phyloP scores from a whole-genome alignment of 2,113 vertebrate genomes.

The Misgurnus mizolepis region DNA sequence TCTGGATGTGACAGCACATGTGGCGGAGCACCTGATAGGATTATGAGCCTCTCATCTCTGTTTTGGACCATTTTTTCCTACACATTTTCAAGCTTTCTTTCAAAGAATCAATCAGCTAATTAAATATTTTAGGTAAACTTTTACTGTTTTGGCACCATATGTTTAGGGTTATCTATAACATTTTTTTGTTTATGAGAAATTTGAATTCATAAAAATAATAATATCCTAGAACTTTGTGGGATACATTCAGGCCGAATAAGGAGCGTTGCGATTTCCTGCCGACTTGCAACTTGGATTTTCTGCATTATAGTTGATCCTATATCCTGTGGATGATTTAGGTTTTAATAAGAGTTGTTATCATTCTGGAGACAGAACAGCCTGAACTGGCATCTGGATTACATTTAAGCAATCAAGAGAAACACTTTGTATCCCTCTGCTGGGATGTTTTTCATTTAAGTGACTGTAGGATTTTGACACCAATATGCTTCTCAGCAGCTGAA shows the following conservation, averaged over 20 bases:
- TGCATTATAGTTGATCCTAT: background rate
- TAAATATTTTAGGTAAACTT: background rate
- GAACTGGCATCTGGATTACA: background rate
- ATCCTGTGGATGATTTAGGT: background rate
- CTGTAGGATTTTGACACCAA: background rate
- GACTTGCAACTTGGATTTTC: background rate
- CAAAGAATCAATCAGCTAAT: background rate
- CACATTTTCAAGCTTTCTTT: background rate
- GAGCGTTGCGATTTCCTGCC: background rate
- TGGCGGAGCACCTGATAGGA: slow-evolving; percentile 68
- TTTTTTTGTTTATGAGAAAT: no score
- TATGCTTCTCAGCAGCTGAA: slow-evolving; percentile 17
- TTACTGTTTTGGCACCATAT: background rate
- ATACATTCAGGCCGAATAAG: background rate
- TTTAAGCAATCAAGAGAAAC: background rate
- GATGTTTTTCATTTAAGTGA: background rate
- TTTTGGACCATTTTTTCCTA: background rate
- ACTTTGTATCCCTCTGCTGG: background rate
- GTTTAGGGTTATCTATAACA: no score
- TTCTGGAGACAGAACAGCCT: background rate
- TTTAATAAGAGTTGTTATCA: background rate
- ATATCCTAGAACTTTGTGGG: background rate
- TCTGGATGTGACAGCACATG: slow-evolving; percentile 64
- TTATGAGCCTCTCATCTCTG: slow-evolving; percentile 54
- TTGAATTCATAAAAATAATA: no score